These are phyloP conservation scores for Galaxias olidus DNA, from an alignment of 2,797 vertebrate species.

Conservation along the genomic window DNA sequence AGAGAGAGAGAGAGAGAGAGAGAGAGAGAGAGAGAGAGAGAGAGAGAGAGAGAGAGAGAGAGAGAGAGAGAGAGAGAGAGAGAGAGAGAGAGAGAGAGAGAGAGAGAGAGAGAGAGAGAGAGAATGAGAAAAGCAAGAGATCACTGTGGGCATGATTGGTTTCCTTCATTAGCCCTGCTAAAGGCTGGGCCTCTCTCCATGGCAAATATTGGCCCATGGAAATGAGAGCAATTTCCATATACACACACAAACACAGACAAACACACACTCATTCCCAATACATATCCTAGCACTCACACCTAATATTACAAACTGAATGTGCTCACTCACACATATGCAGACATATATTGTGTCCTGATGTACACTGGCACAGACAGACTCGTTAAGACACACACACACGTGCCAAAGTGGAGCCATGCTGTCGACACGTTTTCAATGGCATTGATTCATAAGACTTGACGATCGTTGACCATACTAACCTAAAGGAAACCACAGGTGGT, in stretches of 20 bases:
- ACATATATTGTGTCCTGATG: no score
- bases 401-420: conserved; percentile 24
- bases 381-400: conserved; percentile 6
- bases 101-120: neutral
- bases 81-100: neutral
- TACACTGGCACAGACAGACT: conserved; percentile 9
- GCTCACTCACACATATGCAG: no score
- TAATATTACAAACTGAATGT: no score
- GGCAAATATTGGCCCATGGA: conserved; percentile 73
- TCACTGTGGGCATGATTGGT: conserved; percentile 66
- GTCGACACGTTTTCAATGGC: conserved; percentile 59
- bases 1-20: no score
- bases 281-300: neutral
- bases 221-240: conserved; percentile 63
- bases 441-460: conserved; percentile 59
- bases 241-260: conserved; percentile 1
- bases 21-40: no score
- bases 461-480: conserved; percentile 28
- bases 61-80: neutral
- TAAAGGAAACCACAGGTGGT: conserved; percentile 3
- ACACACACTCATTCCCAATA: neutral
- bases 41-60: neutral
- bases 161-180: conserved; percentile 68
- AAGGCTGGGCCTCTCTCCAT: conserved; percentile 68
- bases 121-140: neutral